phyloP scores from a whole-genome alignment of 2,888 invertebrate genomes.

The Drosophila greeni region DNA sequence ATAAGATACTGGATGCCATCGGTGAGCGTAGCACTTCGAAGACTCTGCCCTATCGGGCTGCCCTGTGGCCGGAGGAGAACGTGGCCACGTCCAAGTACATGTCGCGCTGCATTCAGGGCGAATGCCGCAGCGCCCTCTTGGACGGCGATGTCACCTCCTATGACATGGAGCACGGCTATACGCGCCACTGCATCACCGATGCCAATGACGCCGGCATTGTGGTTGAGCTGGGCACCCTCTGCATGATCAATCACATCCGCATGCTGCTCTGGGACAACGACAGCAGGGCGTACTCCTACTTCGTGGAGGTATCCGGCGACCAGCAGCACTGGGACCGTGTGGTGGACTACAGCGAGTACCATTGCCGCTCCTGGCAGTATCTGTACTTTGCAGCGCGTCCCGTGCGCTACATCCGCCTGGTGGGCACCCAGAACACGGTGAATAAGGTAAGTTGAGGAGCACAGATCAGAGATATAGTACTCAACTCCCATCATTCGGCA shows the following conservation, averaged over 20 bases:
- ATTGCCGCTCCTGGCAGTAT: conserved; percentile 97
- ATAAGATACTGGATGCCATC: conserved; percentile 96
- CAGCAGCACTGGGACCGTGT: conserved; percentile 96
- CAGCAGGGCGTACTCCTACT: conserved; percentile 82
- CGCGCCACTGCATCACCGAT: conserved; percentile 91
- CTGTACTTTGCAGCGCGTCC: conserved; percentile 94
- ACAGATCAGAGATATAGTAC: not conserved
- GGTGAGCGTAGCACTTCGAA: conserved; percentile 90
- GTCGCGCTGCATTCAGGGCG: conserved; percentile 93
- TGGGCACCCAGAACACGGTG: conserved; percentile 96
- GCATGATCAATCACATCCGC: conserved; percentile 95
- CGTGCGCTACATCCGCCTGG: conserved; percentile 88
- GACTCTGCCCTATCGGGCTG: conserved; percentile 91
- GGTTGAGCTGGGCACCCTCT: conserved; percentile 89
- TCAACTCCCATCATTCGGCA: conserved; percentile 6
- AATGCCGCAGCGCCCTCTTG: conserved; percentile 91
- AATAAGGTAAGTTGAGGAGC: conserved; percentile 85
- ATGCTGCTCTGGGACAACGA: conserved; percentile 97
- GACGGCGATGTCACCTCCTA: conserved; percentile 93
- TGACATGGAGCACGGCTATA: conserved; percentile 96
- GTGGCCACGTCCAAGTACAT: conserved; percentile 89
- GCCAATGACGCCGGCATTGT: conserved; percentile 86
- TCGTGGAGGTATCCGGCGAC: conserved; percentile 92
- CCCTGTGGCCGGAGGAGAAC: conserved; percentile 92
- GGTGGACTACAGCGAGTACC: conserved; percentile 93